A percentile compares a stretch with the other conserved stretches of the same genome.
phyloP scores from a whole-genome alignment of 2,888 invertebrate genomes.

The Drosophila maculinotata region DNA sequence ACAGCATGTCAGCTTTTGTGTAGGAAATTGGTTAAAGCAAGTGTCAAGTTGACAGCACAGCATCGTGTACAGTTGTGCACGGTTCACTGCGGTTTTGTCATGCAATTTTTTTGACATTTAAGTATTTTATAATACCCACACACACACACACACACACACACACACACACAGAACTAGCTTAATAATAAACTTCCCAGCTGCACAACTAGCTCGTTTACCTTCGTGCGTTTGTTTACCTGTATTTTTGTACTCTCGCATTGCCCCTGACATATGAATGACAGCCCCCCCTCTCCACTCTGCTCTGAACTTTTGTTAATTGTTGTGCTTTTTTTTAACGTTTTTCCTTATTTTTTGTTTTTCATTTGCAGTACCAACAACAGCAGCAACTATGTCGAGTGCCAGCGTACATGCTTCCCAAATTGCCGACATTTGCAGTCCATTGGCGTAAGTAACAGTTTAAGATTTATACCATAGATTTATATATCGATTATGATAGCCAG shows the following conservation, averaged over 20 bases:
- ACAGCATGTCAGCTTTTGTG: constrained; percentile 16
- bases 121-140: constrained; percentile 54
- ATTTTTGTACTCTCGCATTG: constrained; percentile 28
- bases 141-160: constrained; percentile 33
- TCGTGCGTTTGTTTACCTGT: constrained; percentile 58
- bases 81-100: constrained; percentile 17
- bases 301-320: constrained; percentile 29
- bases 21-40: constrained; percentile 18
- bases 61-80: constrained; percentile 64
- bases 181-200: constrained; percentile 54
- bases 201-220: constrained; percentile 72
- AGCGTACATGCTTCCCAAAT: constrained; percentile 86
- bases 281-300: background rate
- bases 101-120: constrained; percentile 61
- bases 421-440: constrained; percentile 84
- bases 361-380: constrained; percentile 82
- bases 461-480: constrained; percentile 6
- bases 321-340: constrained; percentile 34
- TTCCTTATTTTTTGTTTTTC: constrained; percentile 49
- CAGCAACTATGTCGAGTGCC: constrained; percentile 86
- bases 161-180: constrained; percentile 20
- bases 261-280: constrained; percentile 47
- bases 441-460: constrained; percentile 81
- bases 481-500: background rate
- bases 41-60: constrained; percentile 12